Base-by-base conservation (phyloP, 2,113 vertebrate species). In the Octodon degus region DNA sequence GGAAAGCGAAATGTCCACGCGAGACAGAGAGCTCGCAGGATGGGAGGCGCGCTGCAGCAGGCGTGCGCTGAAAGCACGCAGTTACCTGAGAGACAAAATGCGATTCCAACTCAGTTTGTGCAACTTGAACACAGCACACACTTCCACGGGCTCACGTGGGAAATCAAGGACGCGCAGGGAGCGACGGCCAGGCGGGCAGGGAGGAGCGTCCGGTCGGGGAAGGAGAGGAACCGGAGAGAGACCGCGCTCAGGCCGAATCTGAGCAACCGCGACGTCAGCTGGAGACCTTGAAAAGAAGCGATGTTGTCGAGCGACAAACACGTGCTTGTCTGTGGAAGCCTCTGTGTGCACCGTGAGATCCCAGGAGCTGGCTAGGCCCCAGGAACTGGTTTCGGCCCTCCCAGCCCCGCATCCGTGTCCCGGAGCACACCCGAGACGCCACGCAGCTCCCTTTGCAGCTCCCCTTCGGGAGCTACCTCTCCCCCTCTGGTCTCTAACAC, bases 51-150 rank as follows among this genome's bases (percentile, higher is more conserved):
- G 22, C 24, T 8, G 76, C 30, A 40, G 22, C 14, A n/a, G 17
- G 27, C 37, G 17, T 30, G 37, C 62, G 13, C 37, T 11, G 37
- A 12, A 50, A 34, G 34, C 30, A 37, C 5, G 32, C 10, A 53
- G 10, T 25, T 86, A 43, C 84, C 6, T 37, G 20, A 87, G 16
- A 53, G 7, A 67, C 37, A 82, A 93, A 65, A 67, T n/a, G 34
- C 87, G 12, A 72, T 37, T 89, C 93, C 77, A 34, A 43, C 13
- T 90, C 40, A 63, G 32, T 53, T 93, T 93, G 77, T 96, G 10
- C 13, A 84, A 68, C 13, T 32, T 79, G 11, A 86, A 43, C 27
- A 67, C 10, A 37, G 4, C 8, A 88, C 77, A 34, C 16, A 80
- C 68, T 70, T 40, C 7, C 37, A 12, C 25, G 17, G 8, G n/a